These are phyloP conservation scores for Cyrtorhinus lividipennis DNA, from an alignment of 1,140 invertebrate genomes.

Conservation along the genomic window DNA sequence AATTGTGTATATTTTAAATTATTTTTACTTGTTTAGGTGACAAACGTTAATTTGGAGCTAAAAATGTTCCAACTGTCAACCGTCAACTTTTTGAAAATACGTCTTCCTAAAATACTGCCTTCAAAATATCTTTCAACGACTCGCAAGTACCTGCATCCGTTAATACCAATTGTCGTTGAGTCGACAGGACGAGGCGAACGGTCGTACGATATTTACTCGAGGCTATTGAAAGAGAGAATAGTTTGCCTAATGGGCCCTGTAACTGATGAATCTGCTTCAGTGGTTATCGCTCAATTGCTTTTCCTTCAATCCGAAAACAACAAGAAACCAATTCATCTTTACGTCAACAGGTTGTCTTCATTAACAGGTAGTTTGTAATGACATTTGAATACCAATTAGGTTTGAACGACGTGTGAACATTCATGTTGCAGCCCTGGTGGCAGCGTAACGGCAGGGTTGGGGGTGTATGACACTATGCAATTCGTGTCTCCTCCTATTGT, in stretches of 20 bases:
- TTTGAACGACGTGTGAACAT: neutral
- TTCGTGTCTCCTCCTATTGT: constrained; percentile 91
- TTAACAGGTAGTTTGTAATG: neutral
- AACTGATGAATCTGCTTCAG: constrained; percentile 65
- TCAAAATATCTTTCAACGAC: too few relatives aligned
- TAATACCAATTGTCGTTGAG: constrained; percentile 86
- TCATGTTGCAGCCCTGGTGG: constrained; percentile 52
- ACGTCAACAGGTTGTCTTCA: constrained; percentile 53
- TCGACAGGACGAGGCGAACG: constrained; percentile 84
- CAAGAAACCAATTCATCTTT: constrained; percentile 96
- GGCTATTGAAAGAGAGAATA: constrained; percentile 84
- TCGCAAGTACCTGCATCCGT: too few relatives aligned
- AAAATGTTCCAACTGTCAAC: too few relatives aligned
- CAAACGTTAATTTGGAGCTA: too few relatives aligned
- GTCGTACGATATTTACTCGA: constrained; percentile 90
- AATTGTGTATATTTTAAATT: too few relatives aligned
- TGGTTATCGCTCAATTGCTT: constrained; percentile 85
- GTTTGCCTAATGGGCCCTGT: constrained; percentile 89
- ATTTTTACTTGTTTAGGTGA: too few relatives aligned
- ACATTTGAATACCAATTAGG: neutral
- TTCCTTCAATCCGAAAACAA: constrained; percentile 93
- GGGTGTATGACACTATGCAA: constrained; percentile 99
- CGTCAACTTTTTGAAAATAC: too few relatives aligned
- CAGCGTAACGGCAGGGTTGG: constrained; percentile 88
- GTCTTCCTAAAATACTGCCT: too few relatives aligned